These are phyloP conservation scores for Himantopus leucocephalus DNA, from an alignment of 2,113 vertebrate species.

Conservation along the genomic window DNA sequence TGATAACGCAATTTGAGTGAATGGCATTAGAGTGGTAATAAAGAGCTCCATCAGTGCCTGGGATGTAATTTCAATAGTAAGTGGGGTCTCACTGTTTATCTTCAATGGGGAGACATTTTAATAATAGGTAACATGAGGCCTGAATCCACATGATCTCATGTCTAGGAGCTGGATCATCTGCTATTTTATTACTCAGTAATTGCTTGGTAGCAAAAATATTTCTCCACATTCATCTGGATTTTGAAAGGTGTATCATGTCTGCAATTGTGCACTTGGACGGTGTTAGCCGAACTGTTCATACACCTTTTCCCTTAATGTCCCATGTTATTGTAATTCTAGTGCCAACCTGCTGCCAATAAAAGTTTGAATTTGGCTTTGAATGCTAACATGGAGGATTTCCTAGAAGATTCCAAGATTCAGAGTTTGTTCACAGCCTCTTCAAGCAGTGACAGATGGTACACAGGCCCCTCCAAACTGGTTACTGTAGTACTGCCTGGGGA, in stretches of 20 bases:
- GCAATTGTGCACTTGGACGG: not conserved
- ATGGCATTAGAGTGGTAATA: not conserved
- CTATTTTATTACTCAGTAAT: not conserved
- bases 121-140: not conserved
- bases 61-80: not conserved
- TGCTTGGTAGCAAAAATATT: conserved; percentile 14
- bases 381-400: not conserved
- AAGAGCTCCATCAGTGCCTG: not conserved
- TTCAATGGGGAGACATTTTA: not conserved
- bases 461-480: not conserved
- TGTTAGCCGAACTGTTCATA: not conserved
- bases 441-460: not conserved
- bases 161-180: not conserved
- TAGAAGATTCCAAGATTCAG: not conserved
- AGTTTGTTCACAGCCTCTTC: not conserved
- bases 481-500: not conserved
- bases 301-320: not conserved
- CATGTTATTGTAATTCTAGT: not conserved
- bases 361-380: conserved; percentile 8
- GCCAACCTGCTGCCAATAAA: not conserved
- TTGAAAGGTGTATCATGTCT: not conserved
- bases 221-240: not conserved
- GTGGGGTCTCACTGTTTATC: not conserved
- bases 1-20: not conserved
- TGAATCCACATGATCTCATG: not conserved